Conservation (phyloP, 2,888 invertebrate species). For the Latrodectus elegans region DNA sequence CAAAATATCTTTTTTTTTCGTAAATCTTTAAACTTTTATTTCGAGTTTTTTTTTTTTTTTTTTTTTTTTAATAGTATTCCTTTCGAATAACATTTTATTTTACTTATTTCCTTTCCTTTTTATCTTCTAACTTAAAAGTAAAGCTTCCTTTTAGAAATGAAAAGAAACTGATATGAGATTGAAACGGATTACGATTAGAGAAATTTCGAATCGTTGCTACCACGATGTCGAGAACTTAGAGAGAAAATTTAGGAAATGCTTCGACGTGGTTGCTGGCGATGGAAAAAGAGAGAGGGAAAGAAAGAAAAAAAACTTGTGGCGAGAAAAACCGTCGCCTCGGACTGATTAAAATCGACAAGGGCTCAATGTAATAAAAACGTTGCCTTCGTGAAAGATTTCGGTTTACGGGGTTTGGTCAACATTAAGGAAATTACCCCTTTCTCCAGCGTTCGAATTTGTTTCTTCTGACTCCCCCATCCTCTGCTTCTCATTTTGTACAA, state of each 20-base stretch:
- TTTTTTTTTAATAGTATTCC: background rate
- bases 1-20: background rate
- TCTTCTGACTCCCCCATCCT: background rate
- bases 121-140: constrained; percentile 20
- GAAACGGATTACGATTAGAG: constrained; percentile 54
- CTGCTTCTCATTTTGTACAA: background rate
- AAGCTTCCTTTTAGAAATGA: constrained; percentile 17
- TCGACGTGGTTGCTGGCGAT: background rate
- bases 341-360: constrained; percentile 67
- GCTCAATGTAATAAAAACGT: constrained; percentile 58
- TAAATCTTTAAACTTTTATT: background rate
- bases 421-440: constrained; percentile 58
- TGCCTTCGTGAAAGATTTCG: constrained; percentile 24
- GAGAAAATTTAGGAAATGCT: constrained; percentile 3
- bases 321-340: constrained; percentile 38
- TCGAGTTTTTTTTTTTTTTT: background rate
- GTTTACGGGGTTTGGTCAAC: constrained; percentile 42
- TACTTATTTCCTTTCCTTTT: background rate
- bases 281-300: background rate
- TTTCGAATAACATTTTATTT: background rate
- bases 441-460: background rate
- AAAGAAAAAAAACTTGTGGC: background rate
- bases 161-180: constrained; percentile 22
- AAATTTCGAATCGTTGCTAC: constrained; percentile 12
- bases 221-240: background rate